Base-by-base conservation (phyloP, 2,888 invertebrate species). In the Trichogramma evanescens region DNA sequence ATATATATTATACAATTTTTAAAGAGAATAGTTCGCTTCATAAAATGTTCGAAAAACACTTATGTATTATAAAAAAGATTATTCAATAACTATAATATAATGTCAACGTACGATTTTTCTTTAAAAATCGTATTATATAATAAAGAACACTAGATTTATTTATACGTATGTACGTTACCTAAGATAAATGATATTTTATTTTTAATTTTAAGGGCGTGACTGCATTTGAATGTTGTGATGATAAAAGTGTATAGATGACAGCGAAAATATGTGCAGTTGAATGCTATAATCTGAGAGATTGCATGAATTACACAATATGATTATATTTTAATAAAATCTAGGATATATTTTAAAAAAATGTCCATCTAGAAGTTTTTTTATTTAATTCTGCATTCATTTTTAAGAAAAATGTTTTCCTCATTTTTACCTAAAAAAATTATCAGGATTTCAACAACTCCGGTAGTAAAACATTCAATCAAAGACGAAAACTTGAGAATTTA, bases 261-360 rank as follows among this genome's bases (percentile, higher is more conserved):
- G 26, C 26, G 26, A 55, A 49, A 59, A 38, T 49, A 44, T 59
- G 53, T 62, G 59, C 59, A 59, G 56, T 58, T 61, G 56, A 56
- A 61, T 61, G 58, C 56, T 63, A 54, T 52, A 26, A 10, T 40
- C 56, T 26, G 26, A 26, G 26, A 26, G 26, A 54, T 52, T 8
- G 42, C 44, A 58, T 53, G 58, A 57, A 53, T 63, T 62, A 26
- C 50, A 41, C 26, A 26, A 50, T 40, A 56, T 53, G 50, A 58
- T 55, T 61, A 62, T 56, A 58, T 62, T 62, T 59, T 62, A 59
- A 62, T 59, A 57, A 62, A 50, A 43, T 50, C 43, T 64, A 64
- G 61, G 50, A 59, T 58, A 59, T 64, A 59, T 62, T 61, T 54
- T 54, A 38, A 4, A 50, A 58, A 49, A 58, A 51, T 50, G 46